phyloP scores from a whole-genome alignment of 2,888 invertebrate species.

The Rhagonycha lutea region DNA sequence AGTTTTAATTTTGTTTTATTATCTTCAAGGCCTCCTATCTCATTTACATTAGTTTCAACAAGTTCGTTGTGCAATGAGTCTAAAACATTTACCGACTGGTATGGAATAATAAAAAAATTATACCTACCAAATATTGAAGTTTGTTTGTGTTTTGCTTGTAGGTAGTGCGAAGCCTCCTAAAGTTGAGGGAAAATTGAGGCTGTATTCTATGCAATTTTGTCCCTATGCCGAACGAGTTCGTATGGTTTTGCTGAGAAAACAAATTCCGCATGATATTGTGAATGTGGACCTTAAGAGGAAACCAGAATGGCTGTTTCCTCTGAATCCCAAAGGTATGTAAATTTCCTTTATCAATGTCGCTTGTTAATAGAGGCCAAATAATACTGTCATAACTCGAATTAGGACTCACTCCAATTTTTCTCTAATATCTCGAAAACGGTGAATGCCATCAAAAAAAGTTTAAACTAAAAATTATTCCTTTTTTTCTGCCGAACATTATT shows the following conservation, averaged over 20 bases:
- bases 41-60: background rate
- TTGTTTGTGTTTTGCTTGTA: slow-evolving; percentile 46
- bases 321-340: slow-evolving; percentile 58
- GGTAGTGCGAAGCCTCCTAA: slow-evolving; percentile 69
- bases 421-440: too few species aligned
- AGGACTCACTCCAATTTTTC: too few species aligned
- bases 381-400: too few species aligned
- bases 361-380: background rate
- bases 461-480: too few species aligned
- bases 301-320: slow-evolving; percentile 78
- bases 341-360: background rate
- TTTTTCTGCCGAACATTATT: too few species aligned
- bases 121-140: too few species aligned
- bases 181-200: slow-evolving; percentile 65
- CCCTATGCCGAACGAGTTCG: slow-evolving; percentile 79
- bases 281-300: slow-evolving; percentile 75
- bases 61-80: slow-evolving; percentile 27
- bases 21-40: background rate
- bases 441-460: too few species aligned
- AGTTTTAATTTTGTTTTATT: background rate
- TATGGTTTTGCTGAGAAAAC: slow-evolving; percentile 75
- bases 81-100: slow-evolving; percentile 38
- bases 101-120: background rate
- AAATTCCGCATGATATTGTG: slow-evolving; percentile 73
- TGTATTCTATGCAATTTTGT: slow-evolving; percentile 86